Conservation (phyloP, 2,797 vertebrate species). For the Pseudomugil tenellus region DNA sequence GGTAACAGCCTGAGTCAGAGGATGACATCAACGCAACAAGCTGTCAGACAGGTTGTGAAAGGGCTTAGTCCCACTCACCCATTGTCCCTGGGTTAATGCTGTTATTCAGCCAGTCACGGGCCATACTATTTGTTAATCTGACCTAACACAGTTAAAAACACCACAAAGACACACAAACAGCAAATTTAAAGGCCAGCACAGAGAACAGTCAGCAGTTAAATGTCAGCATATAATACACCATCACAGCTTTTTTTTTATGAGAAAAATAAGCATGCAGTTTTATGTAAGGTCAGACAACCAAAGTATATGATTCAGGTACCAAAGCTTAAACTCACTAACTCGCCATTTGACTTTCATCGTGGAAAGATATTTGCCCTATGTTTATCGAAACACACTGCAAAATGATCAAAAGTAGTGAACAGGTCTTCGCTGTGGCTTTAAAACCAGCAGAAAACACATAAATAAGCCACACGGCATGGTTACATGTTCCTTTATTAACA, state of each 20-base stretch:
- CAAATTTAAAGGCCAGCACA: slow-evolving; percentile 66
- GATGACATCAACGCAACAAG: slow-evolving; percentile 80
- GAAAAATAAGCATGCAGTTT: slow-evolving; percentile 46
- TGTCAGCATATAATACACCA: slow-evolving; percentile 60
- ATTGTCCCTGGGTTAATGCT: slow-evolving; percentile 83
- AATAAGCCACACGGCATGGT: slow-evolving; percentile 6
- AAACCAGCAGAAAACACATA: slow-evolving; percentile 8
- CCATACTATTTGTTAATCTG: slow-evolving; percentile 81
- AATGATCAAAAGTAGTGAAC: not conserved
- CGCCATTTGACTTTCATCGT: not conserved
- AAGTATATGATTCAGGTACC: slow-evolving; percentile 40
- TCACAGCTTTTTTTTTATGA: slow-evolving; percentile 61
- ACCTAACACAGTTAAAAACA: slow-evolving; percentile 77
- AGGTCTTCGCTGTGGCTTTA: not conserved
- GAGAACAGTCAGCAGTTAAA: slow-evolving; percentile 50
- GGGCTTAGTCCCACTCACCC: slow-evolving; percentile 72
- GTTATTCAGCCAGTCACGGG: slow-evolving; percentile 79
- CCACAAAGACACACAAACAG: slow-evolving; percentile 76
- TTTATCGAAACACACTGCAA: not conserved
- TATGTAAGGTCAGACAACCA: slow-evolving; percentile 60
- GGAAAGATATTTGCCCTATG: too few relatives aligned
- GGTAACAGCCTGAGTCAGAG: slow-evolving; percentile 81
- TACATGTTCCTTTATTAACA: slow-evolving; percentile 8
- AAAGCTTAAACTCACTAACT: slow-evolving; percentile 31
- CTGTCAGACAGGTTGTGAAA: slow-evolving; percentile 80